Conservation (phyloP, 2,888 invertebrate genomes). For the Clusia tigrina region DNA sequence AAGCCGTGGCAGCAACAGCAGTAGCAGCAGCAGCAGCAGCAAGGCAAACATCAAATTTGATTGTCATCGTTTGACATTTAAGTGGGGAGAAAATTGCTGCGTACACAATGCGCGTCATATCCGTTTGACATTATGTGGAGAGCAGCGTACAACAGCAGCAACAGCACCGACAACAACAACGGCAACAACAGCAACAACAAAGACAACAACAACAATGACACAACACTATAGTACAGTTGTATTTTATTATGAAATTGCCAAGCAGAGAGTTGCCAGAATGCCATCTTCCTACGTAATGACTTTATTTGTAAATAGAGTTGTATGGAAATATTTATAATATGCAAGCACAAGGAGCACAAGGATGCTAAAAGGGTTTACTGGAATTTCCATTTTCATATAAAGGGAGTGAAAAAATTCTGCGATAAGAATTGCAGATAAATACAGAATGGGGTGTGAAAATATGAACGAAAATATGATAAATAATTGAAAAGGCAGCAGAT, state of each 20-base stretch:
- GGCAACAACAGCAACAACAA: conserved; percentile 5
- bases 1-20: not conserved
- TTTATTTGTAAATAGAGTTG: conserved; percentile 3
- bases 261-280: conserved; percentile 3
- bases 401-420: not conserved
- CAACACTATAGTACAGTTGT: conserved; percentile 14
- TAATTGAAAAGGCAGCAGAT: too few species aligned
- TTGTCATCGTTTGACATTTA: conserved; percentile 24
- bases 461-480: not conserved
- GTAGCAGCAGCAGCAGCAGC: not conserved
- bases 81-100: conserved; percentile 18
- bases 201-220: conserved; percentile 8
- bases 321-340: conserved; percentile 1
- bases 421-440: not conserved
- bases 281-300: not conserved
- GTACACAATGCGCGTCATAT: not conserved
- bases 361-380: not conserved
- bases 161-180: conserved; percentile 11
- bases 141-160: conserved; percentile 22
- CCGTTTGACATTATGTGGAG: not conserved
- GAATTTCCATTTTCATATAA: not conserved
- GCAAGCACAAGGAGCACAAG: too few species aligned
- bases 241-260: conserved; percentile 19
- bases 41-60: conserved; percentile 16
- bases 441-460: not conserved